Percentiles rank a stretch among this genome's conserved stretches.
phyloP scores from a whole-genome alignment of 2,888 invertebrate genomes.

The Piscicola geometra region DNA sequence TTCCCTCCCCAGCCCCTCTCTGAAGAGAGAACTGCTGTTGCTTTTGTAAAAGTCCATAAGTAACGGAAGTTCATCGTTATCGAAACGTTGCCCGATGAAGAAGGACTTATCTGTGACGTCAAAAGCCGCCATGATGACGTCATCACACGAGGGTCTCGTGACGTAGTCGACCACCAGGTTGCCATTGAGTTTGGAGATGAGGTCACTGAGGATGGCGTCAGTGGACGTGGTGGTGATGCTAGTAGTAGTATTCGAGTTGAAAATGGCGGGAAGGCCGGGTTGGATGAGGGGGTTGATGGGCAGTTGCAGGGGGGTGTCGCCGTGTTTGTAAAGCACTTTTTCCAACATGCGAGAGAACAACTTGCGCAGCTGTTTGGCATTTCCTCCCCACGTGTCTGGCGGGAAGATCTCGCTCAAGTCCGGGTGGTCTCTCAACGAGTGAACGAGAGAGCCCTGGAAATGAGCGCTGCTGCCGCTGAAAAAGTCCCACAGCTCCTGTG shows the following conservation, averaged over 20 bases:
- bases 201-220: no score
- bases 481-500: not conserved
- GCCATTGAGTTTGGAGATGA: not conserved
- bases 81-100: conserved; percentile 4
- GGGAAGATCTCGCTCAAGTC: not conserved
- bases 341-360: not conserved
- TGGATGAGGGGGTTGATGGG: not conserved
- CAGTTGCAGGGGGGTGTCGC: not conserved
- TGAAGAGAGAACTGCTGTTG: not conserved
- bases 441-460: conserved; percentile 4
- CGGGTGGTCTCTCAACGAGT: conserved; percentile 27
- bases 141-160: not conserved
- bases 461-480: not conserved
- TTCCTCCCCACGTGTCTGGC: conserved; percentile 24
- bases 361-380: not conserved
- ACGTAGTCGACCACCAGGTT: not conserved
- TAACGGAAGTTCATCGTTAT: not conserved
- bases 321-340: not conserved
- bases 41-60: not conserved
- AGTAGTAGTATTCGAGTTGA: no score
- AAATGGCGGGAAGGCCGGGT: not conserved
- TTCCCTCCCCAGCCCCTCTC: not conserved
- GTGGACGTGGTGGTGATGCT: no score
- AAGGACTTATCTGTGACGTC: not conserved
- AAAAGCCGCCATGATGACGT: not conserved